Conservation (phyloP, 1,140 invertebrate genomes). For the Vanessa tameamea region DNA sequence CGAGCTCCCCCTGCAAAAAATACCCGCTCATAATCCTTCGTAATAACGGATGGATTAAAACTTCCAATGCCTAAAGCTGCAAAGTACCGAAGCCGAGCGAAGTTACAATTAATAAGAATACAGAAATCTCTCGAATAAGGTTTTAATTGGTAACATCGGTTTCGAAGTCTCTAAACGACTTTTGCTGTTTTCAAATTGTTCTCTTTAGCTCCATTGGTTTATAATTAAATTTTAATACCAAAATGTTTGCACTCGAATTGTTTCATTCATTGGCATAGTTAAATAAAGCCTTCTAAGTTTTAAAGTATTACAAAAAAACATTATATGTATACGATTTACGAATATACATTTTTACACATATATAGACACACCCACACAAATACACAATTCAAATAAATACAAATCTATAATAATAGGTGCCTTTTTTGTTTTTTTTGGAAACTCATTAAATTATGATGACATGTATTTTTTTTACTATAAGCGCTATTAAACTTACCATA, state of each 20-base stretch:
- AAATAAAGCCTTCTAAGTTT: neutral
- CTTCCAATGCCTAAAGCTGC: conserved; percentile 39
- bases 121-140: conserved; percentile 6
- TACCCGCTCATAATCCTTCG: conserved; percentile 49
- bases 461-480: too few species aligned
- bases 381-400: too few species aligned
- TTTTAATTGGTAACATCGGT: conserved; percentile 24
- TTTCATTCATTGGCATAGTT: neutral
- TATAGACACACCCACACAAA: too few species aligned
- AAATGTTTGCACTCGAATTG: neutral
- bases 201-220: conserved; percentile 6
- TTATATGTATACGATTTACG: too few species aligned
- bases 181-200: conserved; percentile 22
- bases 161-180: conserved; percentile 7
- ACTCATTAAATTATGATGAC: too few species aligned
- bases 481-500: too few species aligned
- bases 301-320: neutral
- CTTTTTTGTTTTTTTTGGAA: too few species aligned
- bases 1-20: conserved; percentile 41
- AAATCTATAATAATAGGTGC: too few species aligned
- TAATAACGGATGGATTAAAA: conserved; percentile 61
- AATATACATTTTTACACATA: too few species aligned
- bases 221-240: neutral
- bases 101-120: conserved; percentile 35
- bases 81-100: conserved; percentile 35